Base-by-base conservation (phyloP, 2,797 vertebrate species). In the Anguilla obscura region DNA sequence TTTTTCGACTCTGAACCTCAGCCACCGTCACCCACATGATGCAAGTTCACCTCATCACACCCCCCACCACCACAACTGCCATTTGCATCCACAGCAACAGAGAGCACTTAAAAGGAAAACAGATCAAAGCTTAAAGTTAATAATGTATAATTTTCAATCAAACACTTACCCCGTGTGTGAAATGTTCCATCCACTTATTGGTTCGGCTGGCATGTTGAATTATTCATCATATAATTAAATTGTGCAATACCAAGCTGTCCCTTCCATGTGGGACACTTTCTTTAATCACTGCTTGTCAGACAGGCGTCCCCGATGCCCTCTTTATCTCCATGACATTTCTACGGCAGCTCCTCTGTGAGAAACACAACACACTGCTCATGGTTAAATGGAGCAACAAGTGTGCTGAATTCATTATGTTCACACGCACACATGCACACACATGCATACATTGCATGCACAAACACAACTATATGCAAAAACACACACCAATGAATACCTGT, bases 101-200 rank as follows among this genome's bases (percentile, higher is more conserved):
- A 14, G 86, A 89, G 58, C 56, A 45, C 80, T 86, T 84, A 88
- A 84, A 86, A 88, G 86, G 58, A 50, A 86, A 87, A 88, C 54
- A 6, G 54, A 86, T 90, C 80, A 85, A 90, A 85, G 86, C 63
- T 88, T 87, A 86, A 88, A 63, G 24, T 14, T 80, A 86, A 90
- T 80, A 85, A 90, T 90, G 85, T 85, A 88, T 85, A 56, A 85
- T 87, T 58, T 82, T 88, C 36, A 84, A 84, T 86, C 36, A 74
- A 83, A 7, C 71, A 74, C 87, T 36, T 33, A 27, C 18, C 45
- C 87, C 16, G 48, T 69, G 7, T 85, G 58, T 84, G 66, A 85
- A 45, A 88, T 58, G 63, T 63, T 87, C 21, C n/a, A 86, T 69
- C 52, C 30, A 86, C 85, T 33, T 86, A 9, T 80, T 80, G 76